phyloP scores from a whole-genome alignment of 2,888 invertebrate genomes.

The Chymomyza procnemis region DNA sequence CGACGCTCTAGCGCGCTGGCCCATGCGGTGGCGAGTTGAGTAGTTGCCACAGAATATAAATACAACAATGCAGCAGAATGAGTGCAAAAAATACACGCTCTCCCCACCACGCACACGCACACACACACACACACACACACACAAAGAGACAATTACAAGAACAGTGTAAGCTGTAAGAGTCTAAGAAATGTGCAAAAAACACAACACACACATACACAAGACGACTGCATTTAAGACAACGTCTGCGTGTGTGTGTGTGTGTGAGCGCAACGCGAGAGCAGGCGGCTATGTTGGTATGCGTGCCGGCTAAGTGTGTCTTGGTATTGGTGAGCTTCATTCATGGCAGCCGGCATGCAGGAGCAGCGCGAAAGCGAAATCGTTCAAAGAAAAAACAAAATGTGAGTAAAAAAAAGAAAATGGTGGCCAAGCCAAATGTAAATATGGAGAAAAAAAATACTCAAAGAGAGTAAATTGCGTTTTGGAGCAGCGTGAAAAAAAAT shows the following conservation, averaged over 20 bases:
- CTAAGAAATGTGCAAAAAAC: slow-evolving; percentile 46
- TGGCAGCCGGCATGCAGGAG: slow-evolving; percentile 58
- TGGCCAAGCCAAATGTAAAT: slow-evolving; percentile 30
- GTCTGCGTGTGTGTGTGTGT: slow-evolving; percentile 14
- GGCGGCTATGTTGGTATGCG: neutral
- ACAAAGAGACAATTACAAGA: neutral
- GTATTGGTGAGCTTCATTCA: slow-evolving; percentile 64
- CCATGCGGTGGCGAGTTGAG: neutral
- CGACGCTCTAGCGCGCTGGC: neutral
- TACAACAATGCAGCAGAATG: neutral
- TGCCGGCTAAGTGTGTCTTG: slow-evolving; percentile 51
- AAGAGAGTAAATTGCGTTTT: neutral
- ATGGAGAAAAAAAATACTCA: neutral
- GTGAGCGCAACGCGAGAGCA: neutral
- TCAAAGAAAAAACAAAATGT: too few species aligned
- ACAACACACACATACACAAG: neutral
- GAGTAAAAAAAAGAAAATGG: slow-evolving; percentile 59
- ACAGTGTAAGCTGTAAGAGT: slow-evolving; percentile 43
- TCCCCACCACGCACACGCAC: too few species aligned
- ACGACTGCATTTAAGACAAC: neutral
- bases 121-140: slow-evolving; percentile 42
- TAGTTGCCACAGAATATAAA: neutral
- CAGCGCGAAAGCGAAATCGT: slow-evolving; percentile 67
- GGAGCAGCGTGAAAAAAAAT: slow-evolving; percentile 29
- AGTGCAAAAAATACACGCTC: slow-evolving; percentile 8